Base-by-base conservation (phyloP, 2,888 invertebrate genomes). In the Carabus problematicus region DNA sequence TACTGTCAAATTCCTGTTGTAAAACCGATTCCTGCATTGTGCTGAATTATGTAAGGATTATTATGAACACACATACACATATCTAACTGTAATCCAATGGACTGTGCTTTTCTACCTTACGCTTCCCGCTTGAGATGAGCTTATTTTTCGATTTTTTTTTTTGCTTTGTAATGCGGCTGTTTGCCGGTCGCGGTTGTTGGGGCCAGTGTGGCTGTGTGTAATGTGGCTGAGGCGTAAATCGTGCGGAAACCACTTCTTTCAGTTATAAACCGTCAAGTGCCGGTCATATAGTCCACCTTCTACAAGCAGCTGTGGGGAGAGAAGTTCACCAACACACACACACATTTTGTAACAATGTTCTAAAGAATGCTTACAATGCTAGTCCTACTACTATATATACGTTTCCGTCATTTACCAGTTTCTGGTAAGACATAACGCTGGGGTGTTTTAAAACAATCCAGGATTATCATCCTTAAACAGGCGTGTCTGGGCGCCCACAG, bases 41-140 rank as follows among this genome's bases (percentile, higher is more conserved):
- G 6, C 3, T 6, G 6, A 29, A 29, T 29, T 29, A 29, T 29
- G 29, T 29, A 6, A 29, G 29, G 29, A 29, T 29, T 6, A 29
- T 29, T 29, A 29, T 29, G 29, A n/a, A n/a, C n/a, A n/a, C n/a
- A 29, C 29, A 29, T 29, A 29, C 29, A 29, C 6, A 29, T 6
- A 29, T 29, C 2, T 2, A 29, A 29, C 29, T 29, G 29, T 29
- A 29, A 29, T 29, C 29, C 29, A 29, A 29, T 29, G 29, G 6
- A 29, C 29, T 29, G 29, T 29, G 52, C 52, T 18, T 52, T 52
- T 18, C 52, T 52, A 76, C 76, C 76, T 76, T 76, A 73, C 76
- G 73, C 75, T 7, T 11, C n/a, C 7, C 14, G 45, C 2, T 45
- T 11, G 45, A 12, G 14, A 45, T 16, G 47, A 16, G 47, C 11